These are phyloP conservation scores for Chaenodraco wilsoni DNA, from an alignment of 2,797 vertebrate genomes.

Conservation along the genomic window DNA sequence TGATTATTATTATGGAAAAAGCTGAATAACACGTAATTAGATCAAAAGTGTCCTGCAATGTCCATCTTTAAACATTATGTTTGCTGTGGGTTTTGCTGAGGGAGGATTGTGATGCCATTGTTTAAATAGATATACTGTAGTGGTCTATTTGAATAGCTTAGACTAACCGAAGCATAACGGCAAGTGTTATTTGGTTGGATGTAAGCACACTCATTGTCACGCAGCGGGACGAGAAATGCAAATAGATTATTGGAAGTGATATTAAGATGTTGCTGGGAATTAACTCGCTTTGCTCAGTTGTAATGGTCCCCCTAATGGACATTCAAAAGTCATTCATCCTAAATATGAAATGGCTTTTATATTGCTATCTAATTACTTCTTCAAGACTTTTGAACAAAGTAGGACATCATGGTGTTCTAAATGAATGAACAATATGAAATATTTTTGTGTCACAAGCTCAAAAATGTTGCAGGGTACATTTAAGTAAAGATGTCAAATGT, in stretches of 20 bases:
- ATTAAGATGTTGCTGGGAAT: slow-evolving; percentile 47
- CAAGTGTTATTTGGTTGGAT: slow-evolving; percentile 24
- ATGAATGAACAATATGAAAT: slow-evolving; percentile 29
- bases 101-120: slow-evolving; percentile 7
- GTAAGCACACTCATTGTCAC: slow-evolving; percentile 13
- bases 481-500: no score
- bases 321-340: slow-evolving; percentile 56
- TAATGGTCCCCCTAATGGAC: slow-evolving; percentile 49
- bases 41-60: no score
- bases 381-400: neutral
- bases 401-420: slow-evolving; percentile 28
- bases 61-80: neutral
- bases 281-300: slow-evolving; percentile 40
- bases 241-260: slow-evolving; percentile 14
- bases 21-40: neutral
- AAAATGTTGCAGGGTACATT: neutral
- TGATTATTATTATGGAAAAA: neutral
- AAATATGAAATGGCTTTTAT: slow-evolving; percentile 50
- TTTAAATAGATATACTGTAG: no score
- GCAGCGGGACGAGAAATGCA: slow-evolving; percentile 17
- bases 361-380: slow-evolving; percentile 35
- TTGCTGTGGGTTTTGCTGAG: slow-evolving; percentile 14
- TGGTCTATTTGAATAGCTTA: no score
- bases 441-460: neutral
- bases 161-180: slow-evolving; percentile 10